These are phyloP conservation scores for Squalus acanthias DNA, from an alignment of 2,797 vertebrate genomes.

Conservation along the genomic window DNA sequence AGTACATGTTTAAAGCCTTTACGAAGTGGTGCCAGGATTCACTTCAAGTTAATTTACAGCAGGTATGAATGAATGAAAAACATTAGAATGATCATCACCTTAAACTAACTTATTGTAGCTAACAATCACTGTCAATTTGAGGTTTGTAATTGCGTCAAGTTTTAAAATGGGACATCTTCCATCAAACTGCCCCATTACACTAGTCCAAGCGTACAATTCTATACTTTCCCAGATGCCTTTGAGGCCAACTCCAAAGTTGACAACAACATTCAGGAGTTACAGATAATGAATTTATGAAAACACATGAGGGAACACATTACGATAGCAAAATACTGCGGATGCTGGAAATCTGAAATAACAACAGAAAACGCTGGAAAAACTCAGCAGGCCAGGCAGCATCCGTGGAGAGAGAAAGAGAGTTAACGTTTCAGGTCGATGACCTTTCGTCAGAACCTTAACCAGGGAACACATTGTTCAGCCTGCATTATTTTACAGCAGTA, in stretches of 20 bases:
- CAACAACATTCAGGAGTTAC: neutral
- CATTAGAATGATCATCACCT: neutral
- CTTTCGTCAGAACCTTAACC: too few relatives aligned
- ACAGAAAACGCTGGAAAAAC: too few relatives aligned
- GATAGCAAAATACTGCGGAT: too few relatives aligned
- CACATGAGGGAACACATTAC: neutral
- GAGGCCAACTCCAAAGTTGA: neutral
- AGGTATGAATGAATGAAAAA: neutral
- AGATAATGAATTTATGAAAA: neutral
- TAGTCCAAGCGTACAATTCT: neutral
- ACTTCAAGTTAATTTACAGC: neutral
- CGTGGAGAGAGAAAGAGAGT: too few relatives aligned
- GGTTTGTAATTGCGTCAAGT: neutral
- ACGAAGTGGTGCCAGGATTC: neutral
- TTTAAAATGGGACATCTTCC: neutral
- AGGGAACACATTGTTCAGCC: neutral
- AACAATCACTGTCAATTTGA: neutral
- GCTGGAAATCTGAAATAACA: too few relatives aligned
- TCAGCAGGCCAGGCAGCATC: too few relatives aligned
- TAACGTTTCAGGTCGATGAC: too few relatives aligned
- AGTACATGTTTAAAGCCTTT: neutral
- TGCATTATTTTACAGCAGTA: neutral
- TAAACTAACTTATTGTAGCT: neutral
- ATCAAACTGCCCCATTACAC: neutral
- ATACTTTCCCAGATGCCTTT: neutral